Conservation (phyloP, 1,140 invertebrate genomes). For the Sminthurinus signatus region DNA sequence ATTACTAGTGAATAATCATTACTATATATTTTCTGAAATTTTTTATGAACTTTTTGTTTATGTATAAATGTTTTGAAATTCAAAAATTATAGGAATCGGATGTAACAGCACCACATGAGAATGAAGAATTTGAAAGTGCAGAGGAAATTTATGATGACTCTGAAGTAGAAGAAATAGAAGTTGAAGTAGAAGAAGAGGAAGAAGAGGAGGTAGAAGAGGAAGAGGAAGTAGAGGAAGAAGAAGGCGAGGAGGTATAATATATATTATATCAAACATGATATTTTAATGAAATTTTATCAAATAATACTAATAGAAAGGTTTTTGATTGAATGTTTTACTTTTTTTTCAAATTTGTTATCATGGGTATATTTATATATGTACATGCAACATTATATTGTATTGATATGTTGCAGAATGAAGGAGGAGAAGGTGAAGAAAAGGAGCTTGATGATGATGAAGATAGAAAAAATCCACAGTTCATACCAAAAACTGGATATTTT, state of each 20-base stretch:
- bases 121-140: constrained; percentile 40
- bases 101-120: constrained; percentile 28
- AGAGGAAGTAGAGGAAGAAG: constrained; percentile 47
- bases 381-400: not conserved
- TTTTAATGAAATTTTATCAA: too few species aligned
- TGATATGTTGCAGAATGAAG: not conserved
- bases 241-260: too few species aligned
- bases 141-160: constrained; percentile 41
- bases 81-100: not conserved
- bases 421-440: constrained; percentile 47
- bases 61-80: not conserved
- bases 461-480: constrained; percentile 91
- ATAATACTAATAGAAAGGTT: too few species aligned
- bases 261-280: constrained; percentile 44
- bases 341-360: too few species aligned
- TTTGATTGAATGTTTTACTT: too few species aligned
- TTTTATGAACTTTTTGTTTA: too few species aligned
- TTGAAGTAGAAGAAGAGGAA: constrained; percentile 40
- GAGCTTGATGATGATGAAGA: constrained; percentile 90
- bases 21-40: too few species aligned
- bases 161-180: constrained; percentile 39
- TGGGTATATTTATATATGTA: not conserved
- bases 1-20: too few species aligned
- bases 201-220: constrained; percentile 43
- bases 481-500: constrained; percentile 90